Conservation (phyloP, 2,888 invertebrate species). For the Carabus problematicus region DNA sequence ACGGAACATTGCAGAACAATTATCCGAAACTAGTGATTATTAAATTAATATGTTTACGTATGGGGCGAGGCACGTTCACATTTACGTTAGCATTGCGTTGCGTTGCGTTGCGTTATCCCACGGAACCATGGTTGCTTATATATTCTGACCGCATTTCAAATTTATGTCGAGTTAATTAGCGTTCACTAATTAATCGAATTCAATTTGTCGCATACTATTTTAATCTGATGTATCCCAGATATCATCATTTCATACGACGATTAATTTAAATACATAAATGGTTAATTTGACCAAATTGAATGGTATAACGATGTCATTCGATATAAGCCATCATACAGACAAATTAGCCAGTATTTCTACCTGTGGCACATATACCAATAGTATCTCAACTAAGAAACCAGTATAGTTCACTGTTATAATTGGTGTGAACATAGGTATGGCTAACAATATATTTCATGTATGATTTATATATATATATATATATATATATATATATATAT, state of each 20-base stretch:
- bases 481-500: no score
- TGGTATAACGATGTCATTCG: no score
- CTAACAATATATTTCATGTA: no score
- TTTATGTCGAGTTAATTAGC: conserved; percentile 46
- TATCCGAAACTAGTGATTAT: conserved; percentile 19
- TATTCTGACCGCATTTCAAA: conserved; percentile 39
- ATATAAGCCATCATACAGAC: no score
- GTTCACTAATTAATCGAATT: conserved; percentile 48
- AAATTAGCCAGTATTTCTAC: no score
- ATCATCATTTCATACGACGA: conserved; percentile 38
- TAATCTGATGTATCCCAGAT: conserved; percentile 33
- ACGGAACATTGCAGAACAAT: conserved; percentile 1
- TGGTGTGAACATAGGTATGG: no score
- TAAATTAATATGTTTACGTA: conserved; percentile 14
- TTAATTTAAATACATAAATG: conserved; percentile 39
- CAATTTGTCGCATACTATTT: conserved; percentile 33
- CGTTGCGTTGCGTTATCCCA: neutral
- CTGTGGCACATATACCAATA: no score
- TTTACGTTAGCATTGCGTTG: conserved; percentile 1
- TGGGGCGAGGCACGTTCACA: neutral
- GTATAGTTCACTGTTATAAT: no score
- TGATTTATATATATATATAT: no score
- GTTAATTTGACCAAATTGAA: conserved; percentile 16
- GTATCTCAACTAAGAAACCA: no score
- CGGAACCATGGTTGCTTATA: conserved; percentile 1